Conservation (phyloP, 2,113 vertebrate species). For the Athene cunicularia region DNA sequence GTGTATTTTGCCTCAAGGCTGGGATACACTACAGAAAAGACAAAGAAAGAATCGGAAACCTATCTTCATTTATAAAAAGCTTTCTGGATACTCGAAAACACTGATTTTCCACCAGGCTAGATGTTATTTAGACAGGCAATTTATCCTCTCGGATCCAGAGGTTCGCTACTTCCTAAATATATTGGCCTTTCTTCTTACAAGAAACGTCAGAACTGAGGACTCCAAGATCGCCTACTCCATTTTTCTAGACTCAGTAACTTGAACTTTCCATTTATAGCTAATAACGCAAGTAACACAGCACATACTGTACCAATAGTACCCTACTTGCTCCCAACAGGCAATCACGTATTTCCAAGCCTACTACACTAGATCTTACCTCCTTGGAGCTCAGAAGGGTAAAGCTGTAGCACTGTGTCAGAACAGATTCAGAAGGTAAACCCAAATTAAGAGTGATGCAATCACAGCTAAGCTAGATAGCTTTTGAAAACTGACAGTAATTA, state of each 20-base stretch:
- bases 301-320: slow-evolving; percentile 13
- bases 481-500: neutral
- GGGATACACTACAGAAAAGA: neutral
- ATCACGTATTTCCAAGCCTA: neutral
- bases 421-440: neutral
- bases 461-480: neutral
- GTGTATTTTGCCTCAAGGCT: neutral
- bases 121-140: neutral
- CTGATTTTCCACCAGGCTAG: neutral
- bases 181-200: neutral
- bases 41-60: neutral
- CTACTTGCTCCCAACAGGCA: slow-evolving; percentile 19
- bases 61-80: neutral
- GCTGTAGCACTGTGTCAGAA: neutral
- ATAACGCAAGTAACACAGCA: neutral
- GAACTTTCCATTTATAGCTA: slow-evolving; percentile 48
- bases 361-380: neutral
- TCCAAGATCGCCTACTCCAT: slow-evolving; percentile 31
- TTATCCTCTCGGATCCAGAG: neutral
- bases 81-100: neutral
- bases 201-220: slow-evolving; percentile 7
- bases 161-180: neutral
- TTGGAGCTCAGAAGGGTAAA: neutral
- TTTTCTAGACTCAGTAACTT: neutral
- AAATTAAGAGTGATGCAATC: neutral